These are phyloP conservation scores for Nautilus pompilius DNA, from an alignment of 1,140 invertebrate genomes.

Conservation along the genomic window DNA sequence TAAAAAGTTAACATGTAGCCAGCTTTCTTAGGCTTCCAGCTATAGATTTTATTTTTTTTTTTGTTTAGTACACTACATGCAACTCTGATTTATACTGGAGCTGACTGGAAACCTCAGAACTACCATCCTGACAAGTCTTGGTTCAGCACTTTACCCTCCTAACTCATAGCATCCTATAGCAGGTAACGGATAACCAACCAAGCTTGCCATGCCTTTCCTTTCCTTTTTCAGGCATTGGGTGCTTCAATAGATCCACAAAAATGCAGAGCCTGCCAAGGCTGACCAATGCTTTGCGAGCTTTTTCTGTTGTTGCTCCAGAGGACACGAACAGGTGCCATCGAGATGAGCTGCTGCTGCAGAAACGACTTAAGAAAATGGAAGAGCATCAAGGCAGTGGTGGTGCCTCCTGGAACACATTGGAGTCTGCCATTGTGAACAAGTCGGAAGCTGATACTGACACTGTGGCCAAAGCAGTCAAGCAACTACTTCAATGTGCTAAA, in stretches of 20 bases:
- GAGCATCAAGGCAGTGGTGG: constrained; percentile 20
- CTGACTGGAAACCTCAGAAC: background rate
- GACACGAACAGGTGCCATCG: background rate
- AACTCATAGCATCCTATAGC: background rate
- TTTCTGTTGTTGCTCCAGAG: constrained; percentile 26
- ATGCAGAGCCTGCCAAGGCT: constrained; percentile 38
- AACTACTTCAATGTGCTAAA: constrained; percentile 33
- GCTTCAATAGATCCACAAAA: background rate
- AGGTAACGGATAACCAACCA: no score
- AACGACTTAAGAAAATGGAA: constrained; percentile 28
- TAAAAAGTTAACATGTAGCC: no score
- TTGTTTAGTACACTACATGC: no score
- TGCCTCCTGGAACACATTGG: constrained; percentile 33
- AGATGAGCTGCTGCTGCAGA: constrained; percentile 22
- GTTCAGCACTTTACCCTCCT: background rate
- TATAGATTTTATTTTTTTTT: no score
- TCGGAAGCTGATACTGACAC: constrained; percentile 22
- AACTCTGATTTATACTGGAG: background rate
- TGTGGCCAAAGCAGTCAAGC: constrained; percentile 23
- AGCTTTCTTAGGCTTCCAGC: no score
- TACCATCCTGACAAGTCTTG: background rate
- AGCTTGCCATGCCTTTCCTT: background rate
- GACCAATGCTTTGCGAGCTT: constrained; percentile 43
- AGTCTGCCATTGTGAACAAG: constrained; percentile 17
- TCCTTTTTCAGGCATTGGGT: background rate